These are phyloP conservation scores for Thalassoma bifasciatum DNA, from an alignment of 2,113 vertebrate genomes.

Conservation along the genomic window DNA sequence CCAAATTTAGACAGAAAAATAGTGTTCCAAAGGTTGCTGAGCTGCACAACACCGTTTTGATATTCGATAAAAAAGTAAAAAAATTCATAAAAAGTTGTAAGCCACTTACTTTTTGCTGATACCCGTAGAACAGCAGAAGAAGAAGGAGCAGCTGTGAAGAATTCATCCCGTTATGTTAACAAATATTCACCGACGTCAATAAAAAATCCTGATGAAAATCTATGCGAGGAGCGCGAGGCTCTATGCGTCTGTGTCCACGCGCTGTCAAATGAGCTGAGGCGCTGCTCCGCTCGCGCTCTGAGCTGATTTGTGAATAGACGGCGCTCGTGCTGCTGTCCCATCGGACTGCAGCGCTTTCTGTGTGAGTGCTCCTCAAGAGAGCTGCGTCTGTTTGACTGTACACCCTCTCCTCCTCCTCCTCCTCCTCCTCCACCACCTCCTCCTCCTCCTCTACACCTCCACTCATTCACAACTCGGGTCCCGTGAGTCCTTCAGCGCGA, in stretches of 20 bases:
- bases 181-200: neutral
- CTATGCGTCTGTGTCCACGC: neutral
- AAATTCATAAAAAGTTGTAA: neutral
- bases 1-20: neutral
- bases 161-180: conserved; percentile 61
- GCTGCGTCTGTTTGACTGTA: conserved; percentile 9
- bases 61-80: neutral
- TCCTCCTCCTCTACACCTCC: neutral
- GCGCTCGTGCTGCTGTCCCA: conserved; percentile 31
- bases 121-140: conserved; percentile 52
- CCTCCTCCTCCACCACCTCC: neutral
- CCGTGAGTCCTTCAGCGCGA: conserved; percentile 17
- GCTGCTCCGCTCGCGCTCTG: neutral
- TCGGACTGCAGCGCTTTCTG: conserved; percentile 38
- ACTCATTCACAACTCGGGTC: conserved; percentile 52
- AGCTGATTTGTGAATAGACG: neutral
- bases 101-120: conserved; percentile 66
- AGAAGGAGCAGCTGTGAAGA: conserved; percentile 45
- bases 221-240: neutral
- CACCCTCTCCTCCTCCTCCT: conserved; percentile 14
- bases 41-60: too few relatives aligned
- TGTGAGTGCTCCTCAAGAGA: conserved; percentile 43
- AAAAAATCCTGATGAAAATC: neutral
- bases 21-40: too few relatives aligned
- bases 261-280: neutral